Percentiles rank a stretch among this genome's conserved stretches.
phyloP scores from a whole-genome alignment of 2,113 vertebrate species.

The Pelusios castaneus region DNA sequence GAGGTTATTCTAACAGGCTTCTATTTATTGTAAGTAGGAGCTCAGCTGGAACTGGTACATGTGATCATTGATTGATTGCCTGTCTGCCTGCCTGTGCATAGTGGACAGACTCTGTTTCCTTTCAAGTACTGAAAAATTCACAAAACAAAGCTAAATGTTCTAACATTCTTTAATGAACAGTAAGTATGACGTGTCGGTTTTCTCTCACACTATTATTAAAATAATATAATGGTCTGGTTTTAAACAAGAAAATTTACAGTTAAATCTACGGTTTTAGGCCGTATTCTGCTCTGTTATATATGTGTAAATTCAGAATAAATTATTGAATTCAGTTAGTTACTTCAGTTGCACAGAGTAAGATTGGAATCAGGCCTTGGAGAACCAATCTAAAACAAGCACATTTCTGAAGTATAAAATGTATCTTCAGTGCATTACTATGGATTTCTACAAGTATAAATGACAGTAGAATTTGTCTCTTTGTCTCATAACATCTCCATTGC shows the following conservation, averaged over 20 bases:
- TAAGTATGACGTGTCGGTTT: conserved; percentile 22
- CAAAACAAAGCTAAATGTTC: conserved; percentile 71
- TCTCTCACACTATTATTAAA: conserved; percentile 24
- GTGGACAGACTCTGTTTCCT: conserved; percentile 76
- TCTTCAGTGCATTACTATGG: background rate
- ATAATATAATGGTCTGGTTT: background rate
- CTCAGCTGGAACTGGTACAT: conserved; percentile 79
- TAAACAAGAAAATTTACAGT: background rate
- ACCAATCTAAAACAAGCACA: background rate
- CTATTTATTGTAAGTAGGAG: conserved; percentile 69
- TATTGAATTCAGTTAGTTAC: background rate
- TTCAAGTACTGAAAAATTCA: conserved; percentile 77
- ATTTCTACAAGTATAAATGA: background rate
- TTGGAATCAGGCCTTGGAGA: background rate
- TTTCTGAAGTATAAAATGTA: accelerated
- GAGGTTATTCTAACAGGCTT: conserved; percentile 79
- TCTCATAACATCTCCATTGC: background rate
- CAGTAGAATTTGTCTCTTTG: background rate
- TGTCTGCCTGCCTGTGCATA: conserved; percentile 71
- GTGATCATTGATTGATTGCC: conserved; percentile 81
- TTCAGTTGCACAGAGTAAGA: background rate
- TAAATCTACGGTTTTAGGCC: background rate
- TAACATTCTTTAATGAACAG: conserved; percentile 74
- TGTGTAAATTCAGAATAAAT: background rate
- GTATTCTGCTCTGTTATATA: background rate